Percentiles rank a stretch among this genome's conserved stretches.
These are phyloP conservation scores for Agelas oroides DNA, from an alignment of 37 sponge, comb jelly and placozoan genomes.

Conservation along the genomic window DNA sequence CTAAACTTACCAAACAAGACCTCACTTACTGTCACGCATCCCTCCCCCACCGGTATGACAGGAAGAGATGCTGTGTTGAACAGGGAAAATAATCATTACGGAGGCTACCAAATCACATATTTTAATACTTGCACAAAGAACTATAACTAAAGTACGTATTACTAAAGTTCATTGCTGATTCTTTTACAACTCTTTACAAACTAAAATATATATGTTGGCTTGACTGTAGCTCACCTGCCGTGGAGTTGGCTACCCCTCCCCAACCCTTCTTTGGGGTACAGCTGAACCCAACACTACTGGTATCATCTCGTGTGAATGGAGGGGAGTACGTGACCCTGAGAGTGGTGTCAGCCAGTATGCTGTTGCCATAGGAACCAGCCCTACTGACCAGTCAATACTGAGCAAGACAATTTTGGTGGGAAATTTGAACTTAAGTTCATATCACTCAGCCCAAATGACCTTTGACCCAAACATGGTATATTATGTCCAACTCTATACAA, in stretches of 20 bases:
- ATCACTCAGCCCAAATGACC: conserved; percentile 32
- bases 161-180: too few relatives aligned
- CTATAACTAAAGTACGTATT: too few relatives aligned
- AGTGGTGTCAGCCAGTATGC: conserved; percentile 47
- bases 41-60: too few relatives aligned
- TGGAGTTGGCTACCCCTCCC: conserved; percentile 16
- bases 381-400: conserved; percentile 44
- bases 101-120: too few relatives aligned
- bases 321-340: conserved; percentile 56
- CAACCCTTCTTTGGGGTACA: neutral
- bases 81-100: too few relatives aligned
- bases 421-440: neutral
- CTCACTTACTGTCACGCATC: too few relatives aligned
- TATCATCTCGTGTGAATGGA: conserved; percentile 57
- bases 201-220: neutral
- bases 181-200: too few relatives aligned
- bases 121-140: too few relatives aligned
- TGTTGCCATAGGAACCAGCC: conserved; percentile 62
- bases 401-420: conserved; percentile 29
- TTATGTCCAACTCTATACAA: conserved; percentile 41
- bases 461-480: conserved; percentile 12
- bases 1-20: too few relatives aligned
- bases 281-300: neutral
- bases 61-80: too few relatives aligned
- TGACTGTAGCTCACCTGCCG: conserved; percentile 59